A percentile compares a stretch with the other conserved stretches of the same genome.
Evolutionary conservation across 2,797 vertebrate genomes (phyloP).

Genomic region (Jordanella pulchra): DNA sequence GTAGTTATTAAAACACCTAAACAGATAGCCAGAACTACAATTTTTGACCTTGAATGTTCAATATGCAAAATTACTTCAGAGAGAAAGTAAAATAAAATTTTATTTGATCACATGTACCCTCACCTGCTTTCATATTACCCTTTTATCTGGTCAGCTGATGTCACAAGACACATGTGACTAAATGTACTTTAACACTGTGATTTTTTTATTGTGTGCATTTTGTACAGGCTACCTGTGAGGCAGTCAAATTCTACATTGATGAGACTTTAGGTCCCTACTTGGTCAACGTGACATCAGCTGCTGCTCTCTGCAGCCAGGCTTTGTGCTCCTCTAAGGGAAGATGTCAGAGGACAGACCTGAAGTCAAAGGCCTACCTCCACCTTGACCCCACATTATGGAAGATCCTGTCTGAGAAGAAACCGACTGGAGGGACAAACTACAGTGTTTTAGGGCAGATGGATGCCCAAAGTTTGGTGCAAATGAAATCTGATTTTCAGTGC

Average conservation of each 20-base stretch:
- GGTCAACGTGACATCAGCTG: conserved; percentile 86
- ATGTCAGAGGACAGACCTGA: conserved; percentile 76
- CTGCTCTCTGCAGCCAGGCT: conserved; percentile 82
- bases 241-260: conserved; percentile 84
- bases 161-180: neutral
- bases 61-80: neutral
- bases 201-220: neutral
- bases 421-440: conserved; percentile 58
- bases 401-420: conserved; percentile 65
- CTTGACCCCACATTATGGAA: conserved; percentile 80
- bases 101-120: neutral
- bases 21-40: neutral
- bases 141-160: neutral
- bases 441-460: conserved; percentile 62
- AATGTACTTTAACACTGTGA: neutral
- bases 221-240: conserved; percentile 81
- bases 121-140: conserved; percentile 1
- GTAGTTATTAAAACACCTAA: neutral
- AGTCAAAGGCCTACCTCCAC: conserved; percentile 79
- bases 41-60: neutral
- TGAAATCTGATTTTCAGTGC: conserved; percentile 82
- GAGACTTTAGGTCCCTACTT: conserved; percentile 85
- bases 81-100: neutral
- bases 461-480: conserved; percentile 29
- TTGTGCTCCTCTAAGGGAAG: conserved; percentile 86